These are phyloP conservation scores for Aegotheles bennettii DNA, from an alignment of 2,113 vertebrate species.

Conservation along the genomic window DNA sequence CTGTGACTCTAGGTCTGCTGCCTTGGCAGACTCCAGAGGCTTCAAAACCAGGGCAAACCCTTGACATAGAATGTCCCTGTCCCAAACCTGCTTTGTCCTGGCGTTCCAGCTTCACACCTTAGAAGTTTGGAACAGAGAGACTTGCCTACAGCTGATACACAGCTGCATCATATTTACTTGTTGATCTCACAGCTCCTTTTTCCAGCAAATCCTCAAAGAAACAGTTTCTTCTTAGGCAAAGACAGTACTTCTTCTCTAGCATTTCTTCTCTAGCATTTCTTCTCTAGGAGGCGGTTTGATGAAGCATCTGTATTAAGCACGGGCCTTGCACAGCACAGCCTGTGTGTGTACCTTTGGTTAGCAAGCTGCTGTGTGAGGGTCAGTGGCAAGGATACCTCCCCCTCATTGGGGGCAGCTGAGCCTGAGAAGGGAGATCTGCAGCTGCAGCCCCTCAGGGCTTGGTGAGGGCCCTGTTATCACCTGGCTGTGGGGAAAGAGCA, in stretches of 20 bases:
- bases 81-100: not conserved
- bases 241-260: not conserved
- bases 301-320: rapidly evolving
- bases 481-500: not conserved
- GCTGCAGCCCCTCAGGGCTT: not conserved
- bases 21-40: not conserved
- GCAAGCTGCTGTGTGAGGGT: rapidly evolving
- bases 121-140: not conserved
- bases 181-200: not conserved
- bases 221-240: not conserved
- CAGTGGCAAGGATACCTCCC: not conserved
- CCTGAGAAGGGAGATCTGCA: not conserved
- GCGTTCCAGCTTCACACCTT: not conserved
- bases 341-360: not conserved
- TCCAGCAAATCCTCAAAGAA: not conserved
- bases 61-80: not conserved
- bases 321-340: not conserved
- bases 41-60: not conserved
- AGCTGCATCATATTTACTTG: not conserved
- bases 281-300: not conserved
- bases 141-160: not conserved
- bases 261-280: not conserved
- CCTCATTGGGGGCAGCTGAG: not conserved
- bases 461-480: not conserved
- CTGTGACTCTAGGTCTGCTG: not conserved